Conservation (phyloP, 2,113 vertebrate species). For the Clupea harengus region DNA sequence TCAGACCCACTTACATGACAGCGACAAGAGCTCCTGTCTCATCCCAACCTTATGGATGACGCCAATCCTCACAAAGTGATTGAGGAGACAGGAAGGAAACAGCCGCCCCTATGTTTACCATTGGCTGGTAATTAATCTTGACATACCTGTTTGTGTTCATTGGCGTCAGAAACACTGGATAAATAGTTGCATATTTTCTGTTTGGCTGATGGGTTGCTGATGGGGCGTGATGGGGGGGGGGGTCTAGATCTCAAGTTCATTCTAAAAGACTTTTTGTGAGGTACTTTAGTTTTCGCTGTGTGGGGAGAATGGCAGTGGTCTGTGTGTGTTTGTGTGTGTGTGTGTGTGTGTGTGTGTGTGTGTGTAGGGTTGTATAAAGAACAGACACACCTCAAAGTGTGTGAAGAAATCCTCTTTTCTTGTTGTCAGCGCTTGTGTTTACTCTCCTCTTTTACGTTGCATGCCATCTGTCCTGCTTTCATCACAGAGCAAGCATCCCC, state of each 20-base stretch:
- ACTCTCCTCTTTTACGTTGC: not conserved
- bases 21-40: not conserved
- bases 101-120: not conserved
- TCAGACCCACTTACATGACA: slow-evolving; percentile 3
- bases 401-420: not conserved
- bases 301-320: not conserved
- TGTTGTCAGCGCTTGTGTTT: not conserved
- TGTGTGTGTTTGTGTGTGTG: not conserved
- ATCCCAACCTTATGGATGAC: not conserved
- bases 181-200: not conserved
- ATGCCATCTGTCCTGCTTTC: not conserved
- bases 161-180: not conserved
- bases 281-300: not conserved
- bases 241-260: not conserved
- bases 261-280: not conserved
- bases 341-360: not conserved
- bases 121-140: not conserved
- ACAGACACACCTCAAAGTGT: not conserved
- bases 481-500: not conserved
- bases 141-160: not conserved
- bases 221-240: not conserved
- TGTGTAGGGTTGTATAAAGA: not conserved
- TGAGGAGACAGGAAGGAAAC: not conserved
- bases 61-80: not conserved
- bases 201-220: not conserved